phyloP scores from a whole-genome alignment of 23 tunicate species.

The Halocynthia aurantium region DNA sequence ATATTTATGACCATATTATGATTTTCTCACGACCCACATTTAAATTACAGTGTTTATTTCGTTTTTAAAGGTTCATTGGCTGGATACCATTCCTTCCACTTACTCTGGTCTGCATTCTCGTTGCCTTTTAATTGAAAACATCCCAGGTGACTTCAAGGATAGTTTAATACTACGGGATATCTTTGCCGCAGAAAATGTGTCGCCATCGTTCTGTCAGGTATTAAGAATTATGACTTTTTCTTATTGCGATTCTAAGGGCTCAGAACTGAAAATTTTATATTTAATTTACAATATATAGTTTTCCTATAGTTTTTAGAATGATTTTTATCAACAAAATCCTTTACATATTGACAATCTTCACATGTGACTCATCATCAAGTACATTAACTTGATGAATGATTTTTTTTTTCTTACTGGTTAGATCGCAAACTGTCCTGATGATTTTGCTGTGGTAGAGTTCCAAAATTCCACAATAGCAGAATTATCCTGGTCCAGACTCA shows the following conservation, averaged over 20 bases:
- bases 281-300: no score
- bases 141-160: constrained; percentile 43
- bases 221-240: neutral
- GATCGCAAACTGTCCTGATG: constrained; percentile 44
- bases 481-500: constrained; percentile 39
- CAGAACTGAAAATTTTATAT: neutral
- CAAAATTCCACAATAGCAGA: constrained; percentile 43
- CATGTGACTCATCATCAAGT: no score
- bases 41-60: neutral
- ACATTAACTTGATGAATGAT: no score
- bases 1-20: neutral
- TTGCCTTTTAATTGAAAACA: constrained; percentile 63
- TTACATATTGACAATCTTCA: no score
- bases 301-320: neutral
- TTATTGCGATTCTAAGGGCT: neutral
- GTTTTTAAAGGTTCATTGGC: constrained; percentile 74
- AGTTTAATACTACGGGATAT: constrained; percentile 1
- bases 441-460: constrained; percentile 76
- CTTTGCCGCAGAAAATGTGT: constrained; percentile 31
- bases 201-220: constrained; percentile 75
- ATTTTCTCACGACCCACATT: neutral
- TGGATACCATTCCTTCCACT: constrained; percentile 63
- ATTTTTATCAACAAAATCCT: no score
- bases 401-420: constrained; percentile 3
- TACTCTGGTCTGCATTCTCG: constrained; percentile 66